phyloP scores from a whole-genome alignment of 2,888 invertebrate species.

The Cloeon dipterum region DNA sequence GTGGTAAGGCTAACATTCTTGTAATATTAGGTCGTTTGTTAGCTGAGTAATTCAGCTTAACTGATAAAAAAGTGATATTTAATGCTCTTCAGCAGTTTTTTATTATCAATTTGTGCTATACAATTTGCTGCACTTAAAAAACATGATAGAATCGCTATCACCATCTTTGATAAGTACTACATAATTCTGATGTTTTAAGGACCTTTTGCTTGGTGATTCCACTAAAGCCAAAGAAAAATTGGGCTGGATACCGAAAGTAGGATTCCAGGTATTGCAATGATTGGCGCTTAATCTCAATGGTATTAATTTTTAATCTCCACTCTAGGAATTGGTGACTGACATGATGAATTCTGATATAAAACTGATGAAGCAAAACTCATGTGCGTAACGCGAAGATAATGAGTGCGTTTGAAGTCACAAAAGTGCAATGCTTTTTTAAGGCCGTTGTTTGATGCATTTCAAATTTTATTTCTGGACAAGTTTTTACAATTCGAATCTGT shows the following conservation, averaged over 20 bases:
- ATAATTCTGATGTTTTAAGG: slow-evolving; percentile 26
- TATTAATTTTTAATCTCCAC: slow-evolving; percentile 5
- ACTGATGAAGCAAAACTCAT: slow-evolving; percentile 77
- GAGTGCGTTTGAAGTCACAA: too few species aligned
- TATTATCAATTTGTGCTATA: too few species aligned
- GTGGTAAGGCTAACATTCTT: slow-evolving; percentile 44
- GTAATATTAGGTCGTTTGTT: too few species aligned
- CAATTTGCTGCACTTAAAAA: too few species aligned
- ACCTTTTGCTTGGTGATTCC: slow-evolving; percentile 78
- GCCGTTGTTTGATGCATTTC: too few species aligned
- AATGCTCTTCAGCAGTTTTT: background rate
- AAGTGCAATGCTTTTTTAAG: too few species aligned
- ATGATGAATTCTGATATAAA: slow-evolving; percentile 84
- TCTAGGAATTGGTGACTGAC: slow-evolving; percentile 65
- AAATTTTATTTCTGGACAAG: too few species aligned
- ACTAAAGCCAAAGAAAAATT: slow-evolving; percentile 69
- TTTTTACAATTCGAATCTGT: too few species aligned
- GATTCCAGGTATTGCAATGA: slow-evolving; percentile 40
- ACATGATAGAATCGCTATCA: too few species aligned
- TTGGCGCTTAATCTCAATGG: background rate
- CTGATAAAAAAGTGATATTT: background rate
- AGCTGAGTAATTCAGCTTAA: slow-evolving; percentile 1
- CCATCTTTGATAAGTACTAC: too few species aligned
- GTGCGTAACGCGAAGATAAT: slow-evolving; percentile 51
- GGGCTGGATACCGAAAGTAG: slow-evolving; percentile 70